Evolutionary conservation across 2,113 vertebrate genomes (phyloP), one percentile per base, ranked within the genome.

Genomic region (Mobula birostris): DNA sequence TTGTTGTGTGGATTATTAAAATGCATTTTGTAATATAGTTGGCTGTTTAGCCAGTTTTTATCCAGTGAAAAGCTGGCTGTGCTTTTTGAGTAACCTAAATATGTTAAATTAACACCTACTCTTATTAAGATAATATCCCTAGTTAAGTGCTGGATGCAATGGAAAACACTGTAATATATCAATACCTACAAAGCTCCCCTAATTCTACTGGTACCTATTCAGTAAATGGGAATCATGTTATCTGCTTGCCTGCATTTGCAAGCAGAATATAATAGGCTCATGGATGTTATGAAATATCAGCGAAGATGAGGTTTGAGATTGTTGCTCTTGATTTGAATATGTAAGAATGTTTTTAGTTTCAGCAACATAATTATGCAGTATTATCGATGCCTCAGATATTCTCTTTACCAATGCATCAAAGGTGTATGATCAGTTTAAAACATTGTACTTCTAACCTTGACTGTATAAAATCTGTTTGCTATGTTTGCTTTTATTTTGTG

Each of bases 301-400:
- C 27, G 68, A 74, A 19, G 87, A 68, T 87, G 83, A 24, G 66
- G 40, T 72, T 93, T 93, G 91, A 93, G 70, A 93, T 93, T 27
- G 74, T 92, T 93, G 40, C 36, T 93, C 40, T 72, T 74, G 91
- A 76, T 91, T 70, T 19, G 70, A 17, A 17, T 32, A 36, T 32
- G 63, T 68, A 91, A 68, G 36, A 93, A 93, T 56, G 24, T 21
- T 24, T 93, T 17, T 70, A 40, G 66, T 14, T 72, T 24, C 24
- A 93, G 36, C 70, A 63, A 48, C 11, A 70, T 70, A 36, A 70
- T 36, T 68, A n/a, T 36, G n/a, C 63, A 36, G 88, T 91, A 91
- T 91, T 91, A 36, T 36, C 70, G 88, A 91, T 91, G n/a, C 29
- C 11, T 11, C 2, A 74, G 66, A 40, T 68, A 61, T 61, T 90